Conservation (phyloP, 2,888 invertebrate species). For the Punctoribates punctum region DNA sequence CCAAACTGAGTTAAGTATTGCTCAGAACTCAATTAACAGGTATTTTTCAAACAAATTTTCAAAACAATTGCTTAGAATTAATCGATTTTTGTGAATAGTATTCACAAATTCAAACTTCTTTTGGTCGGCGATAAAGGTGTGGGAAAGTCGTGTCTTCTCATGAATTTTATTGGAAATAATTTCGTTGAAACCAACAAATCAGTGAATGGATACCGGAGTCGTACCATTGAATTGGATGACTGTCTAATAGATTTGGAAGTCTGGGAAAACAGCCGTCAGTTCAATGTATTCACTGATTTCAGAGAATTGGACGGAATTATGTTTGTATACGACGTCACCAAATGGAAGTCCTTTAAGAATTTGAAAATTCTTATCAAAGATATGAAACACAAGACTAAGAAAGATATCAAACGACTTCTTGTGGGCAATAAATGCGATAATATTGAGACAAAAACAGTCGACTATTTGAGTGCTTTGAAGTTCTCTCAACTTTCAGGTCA, state of each 20-base stretch:
- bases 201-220: not conserved
- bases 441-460: not conserved
- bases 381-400: not conserved
- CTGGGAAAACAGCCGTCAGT: conserved; percentile 2
- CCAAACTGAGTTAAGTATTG: no score
- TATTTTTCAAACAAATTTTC: no score
- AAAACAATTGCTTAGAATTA: no score
- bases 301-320: not conserved
- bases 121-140: conserved; percentile 3
- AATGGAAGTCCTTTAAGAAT: not conserved
- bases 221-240: conserved; percentile 34
- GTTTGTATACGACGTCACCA: conserved; percentile 15
- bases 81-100: not conserved
- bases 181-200: not conserved
- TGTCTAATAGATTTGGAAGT: conserved; percentile 14
- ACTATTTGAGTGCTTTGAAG: not conserved
- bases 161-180: not conserved
- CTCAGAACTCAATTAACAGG: no score
- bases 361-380: not conserved
- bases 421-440: conserved; percentile 13
- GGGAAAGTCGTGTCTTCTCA: not conserved
- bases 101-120: not conserved
- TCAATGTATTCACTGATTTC: not conserved
- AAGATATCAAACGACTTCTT: not conserved
- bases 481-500: not conserved